These are phyloP conservation scores for Aradus depressus DNA, from an alignment of 2,888 invertebrate genomes.

Conservation along the genomic window DNA sequence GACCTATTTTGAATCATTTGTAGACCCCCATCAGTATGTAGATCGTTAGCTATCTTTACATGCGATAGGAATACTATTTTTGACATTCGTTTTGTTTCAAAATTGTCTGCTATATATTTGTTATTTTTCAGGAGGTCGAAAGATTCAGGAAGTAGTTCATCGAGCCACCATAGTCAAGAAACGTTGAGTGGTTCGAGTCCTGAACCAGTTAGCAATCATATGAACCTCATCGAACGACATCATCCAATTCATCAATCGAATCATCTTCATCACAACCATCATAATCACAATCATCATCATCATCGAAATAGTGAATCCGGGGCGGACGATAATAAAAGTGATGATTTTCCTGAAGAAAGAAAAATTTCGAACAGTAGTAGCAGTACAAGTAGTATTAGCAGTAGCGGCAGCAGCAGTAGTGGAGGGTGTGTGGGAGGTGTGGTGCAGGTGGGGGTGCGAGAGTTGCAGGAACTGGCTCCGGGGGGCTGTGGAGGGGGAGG, in stretches of 20 bases:
- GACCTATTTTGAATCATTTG: no score
- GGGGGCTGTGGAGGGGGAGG: no score
- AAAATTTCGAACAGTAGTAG: no score
- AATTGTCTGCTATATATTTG: not conserved
- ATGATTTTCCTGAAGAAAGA: conserved; percentile 11
- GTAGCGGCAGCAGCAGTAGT: no score
- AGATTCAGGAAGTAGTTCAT: conserved; percentile 1
- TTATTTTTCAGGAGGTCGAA: conserved; percentile 11
- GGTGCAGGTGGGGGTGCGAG: no score
- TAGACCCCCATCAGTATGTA: no score
- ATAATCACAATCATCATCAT: not conserved
- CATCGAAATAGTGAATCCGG: conserved; percentile 10
- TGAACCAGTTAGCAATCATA: conserved; percentile 6
- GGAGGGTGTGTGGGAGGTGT: no score
- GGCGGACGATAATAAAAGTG: conserved; percentile 12
- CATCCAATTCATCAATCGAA: not conserved
- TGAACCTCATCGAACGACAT: no score
- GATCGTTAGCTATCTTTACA: no score
- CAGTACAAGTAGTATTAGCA: no score
- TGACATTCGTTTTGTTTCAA: conserved; percentile 5
- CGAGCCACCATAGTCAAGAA: conserved; percentile 6
- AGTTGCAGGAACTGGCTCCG: no score
- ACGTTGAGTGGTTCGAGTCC: conserved; percentile 8
- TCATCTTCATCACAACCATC: not conserved
- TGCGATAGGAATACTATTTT: no score